Conservation (phyloP, 2,888 invertebrate genomes). For the Ommatoiulus sabulosus region DNA sequence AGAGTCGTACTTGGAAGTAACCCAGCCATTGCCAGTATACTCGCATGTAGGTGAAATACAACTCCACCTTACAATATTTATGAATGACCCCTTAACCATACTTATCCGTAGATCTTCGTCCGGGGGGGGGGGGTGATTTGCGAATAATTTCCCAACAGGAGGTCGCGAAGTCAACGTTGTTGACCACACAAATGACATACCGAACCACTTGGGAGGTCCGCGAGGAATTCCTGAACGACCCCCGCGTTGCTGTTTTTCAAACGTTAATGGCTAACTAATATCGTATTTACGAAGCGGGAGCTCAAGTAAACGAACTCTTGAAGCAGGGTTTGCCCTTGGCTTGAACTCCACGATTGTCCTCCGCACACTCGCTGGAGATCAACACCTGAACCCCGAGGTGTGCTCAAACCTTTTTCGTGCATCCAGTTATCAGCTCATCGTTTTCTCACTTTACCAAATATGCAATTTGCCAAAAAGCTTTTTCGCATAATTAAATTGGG, state of each 20-base stretch:
- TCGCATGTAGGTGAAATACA: too few relatives aligned
- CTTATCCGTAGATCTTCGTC: too few relatives aligned
- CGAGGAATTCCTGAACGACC: neutral
- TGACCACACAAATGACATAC: too few relatives aligned
- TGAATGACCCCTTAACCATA: too few relatives aligned
- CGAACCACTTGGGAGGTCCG: neutral
- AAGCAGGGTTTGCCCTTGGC: conserved; percentile 9
- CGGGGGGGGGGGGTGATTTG: neutral
- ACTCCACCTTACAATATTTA: too few relatives aligned
- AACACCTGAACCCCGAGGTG: conserved; percentile 24
- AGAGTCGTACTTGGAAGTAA: too few relatives aligned
- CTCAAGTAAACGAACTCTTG: conserved; percentile 44
- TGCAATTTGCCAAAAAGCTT: conserved; percentile 17
- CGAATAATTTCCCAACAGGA: too few relatives aligned
- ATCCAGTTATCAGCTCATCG: neutral
- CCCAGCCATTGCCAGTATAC: too few relatives aligned
- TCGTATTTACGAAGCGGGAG: conserved; percentile 45
- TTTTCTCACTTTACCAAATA: neutral
- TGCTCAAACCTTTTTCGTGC: neutral
- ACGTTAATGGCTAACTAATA: conserved; percentile 35
- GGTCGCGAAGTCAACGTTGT: too few relatives aligned
- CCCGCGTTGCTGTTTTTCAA: neutral
- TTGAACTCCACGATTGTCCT: conserved; percentile 46
- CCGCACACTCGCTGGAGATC: neutral
- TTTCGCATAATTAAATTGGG: conserved; percentile 22